These are phyloP conservation scores for Oryzias curvinotus DNA, from an alignment of 2,113 vertebrate species.

Conservation along the genomic window DNA sequence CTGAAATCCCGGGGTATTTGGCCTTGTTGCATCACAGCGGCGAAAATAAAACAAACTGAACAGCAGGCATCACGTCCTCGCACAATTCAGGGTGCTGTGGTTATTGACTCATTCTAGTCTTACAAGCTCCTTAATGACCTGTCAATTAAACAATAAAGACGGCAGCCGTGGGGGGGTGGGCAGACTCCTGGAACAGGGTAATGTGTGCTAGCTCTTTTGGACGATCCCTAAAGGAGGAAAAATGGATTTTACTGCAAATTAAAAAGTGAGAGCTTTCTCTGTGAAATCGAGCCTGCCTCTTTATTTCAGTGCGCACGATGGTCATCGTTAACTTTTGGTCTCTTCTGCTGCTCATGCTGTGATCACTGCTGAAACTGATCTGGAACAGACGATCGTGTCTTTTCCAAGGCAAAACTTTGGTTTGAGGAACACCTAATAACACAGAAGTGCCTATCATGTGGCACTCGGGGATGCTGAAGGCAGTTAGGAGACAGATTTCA, in stretches of 20 bases:
- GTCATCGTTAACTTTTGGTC: background rate
- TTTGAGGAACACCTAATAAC: background rate
- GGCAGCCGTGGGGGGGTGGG: background rate
- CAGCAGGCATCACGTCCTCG: background rate
- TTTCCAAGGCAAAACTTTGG: background rate
- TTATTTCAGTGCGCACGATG: background rate
- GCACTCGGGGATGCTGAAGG: background rate
- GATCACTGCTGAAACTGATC: background rate
- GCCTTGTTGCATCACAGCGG: background rate
- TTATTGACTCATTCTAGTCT: constrained; percentile 16
- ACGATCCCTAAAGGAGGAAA: background rate
- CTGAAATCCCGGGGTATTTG: background rate
- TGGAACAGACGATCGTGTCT: background rate
- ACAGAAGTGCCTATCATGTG: background rate
- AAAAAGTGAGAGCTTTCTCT: background rate
- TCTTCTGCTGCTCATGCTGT: background rate
- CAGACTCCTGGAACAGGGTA: background rate
- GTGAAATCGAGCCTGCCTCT: background rate
- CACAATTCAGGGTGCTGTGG: background rate
- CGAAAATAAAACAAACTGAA: constrained; percentile 5
- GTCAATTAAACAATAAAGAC: constrained; percentile 29
- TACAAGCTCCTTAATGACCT: constrained; percentile 17
- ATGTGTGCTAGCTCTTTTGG: background rate
- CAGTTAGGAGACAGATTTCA: too few species aligned
- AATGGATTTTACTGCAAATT: background rate